Evolutionary conservation across 2,888 invertebrate genomes (phyloP), one percentile per base, ranked within the genome.

Genomic region (Autographa pulchrina): DNA sequence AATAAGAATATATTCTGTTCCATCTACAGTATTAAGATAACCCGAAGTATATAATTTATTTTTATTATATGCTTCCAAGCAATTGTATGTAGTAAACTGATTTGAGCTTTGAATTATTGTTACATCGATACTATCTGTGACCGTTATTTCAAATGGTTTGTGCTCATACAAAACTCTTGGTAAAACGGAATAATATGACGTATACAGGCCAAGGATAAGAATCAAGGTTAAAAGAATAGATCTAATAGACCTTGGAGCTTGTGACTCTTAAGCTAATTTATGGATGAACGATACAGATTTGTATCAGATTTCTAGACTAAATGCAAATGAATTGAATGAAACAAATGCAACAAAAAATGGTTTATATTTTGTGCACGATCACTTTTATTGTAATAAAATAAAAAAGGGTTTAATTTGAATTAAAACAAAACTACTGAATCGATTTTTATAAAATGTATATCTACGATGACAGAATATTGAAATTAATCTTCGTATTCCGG

Each of bases 131-230:
- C 16, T 76, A 78, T 78, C 78, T 62, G 18, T 11, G 54, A 18
- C 58, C 52, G 68, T 78, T 80, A 76, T 61, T 80, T 71, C 65
- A 80, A 80, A 78, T 78, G 80, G 70, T 80, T 68, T 75, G 79
- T 62, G 80, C 25, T 75, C 41, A 65, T 54, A 59, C 65, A 71
- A 32, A 64, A 38, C 64, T 68, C 63, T 63, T 66, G 56, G 71
- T 75, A 79, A 62, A 56, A 6, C 41, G 41, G 65, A 20, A 32
- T 56, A 64, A 62, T 75, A 63, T 69, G 52, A 52, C 69, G 59
- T 25, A 62, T 38, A 48, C 52, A 62, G 43, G 41, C 58, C 31
- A 63, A 52, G 32, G 13, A 32, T 2, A 62, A n/a, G 43, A 25
- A 16, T 25, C 25, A 62, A 18, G 54, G 54, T 13, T 13, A 11